phyloP scores from a whole-genome alignment of 2,888 invertebrate genomes.

The Neuroscelio doddi region DNA sequence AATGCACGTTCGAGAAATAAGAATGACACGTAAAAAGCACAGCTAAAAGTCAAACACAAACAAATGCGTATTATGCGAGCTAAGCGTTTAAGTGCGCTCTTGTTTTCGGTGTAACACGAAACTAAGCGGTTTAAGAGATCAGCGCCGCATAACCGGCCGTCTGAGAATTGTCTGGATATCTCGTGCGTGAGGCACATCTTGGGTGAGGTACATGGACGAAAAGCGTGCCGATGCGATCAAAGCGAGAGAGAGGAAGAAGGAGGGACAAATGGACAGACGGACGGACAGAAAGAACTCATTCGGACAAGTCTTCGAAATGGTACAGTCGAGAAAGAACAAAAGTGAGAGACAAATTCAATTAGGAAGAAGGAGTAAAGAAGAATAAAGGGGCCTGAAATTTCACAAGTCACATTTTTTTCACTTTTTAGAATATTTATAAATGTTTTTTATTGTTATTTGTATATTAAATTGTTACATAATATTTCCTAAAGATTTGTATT shows the following conservation, averaged over 20 bases:
- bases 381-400: too few species aligned
- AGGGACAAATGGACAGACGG: slow-evolving; percentile 29
- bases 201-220: slow-evolving; percentile 16
- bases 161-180: slow-evolving; percentile 65
- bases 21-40: slow-evolving; percentile 28
- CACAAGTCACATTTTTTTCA: too few species aligned
- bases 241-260: slow-evolving; percentile 34
- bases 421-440: too few species aligned
- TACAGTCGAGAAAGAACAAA: slow-evolving; percentile 18
- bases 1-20: too few species aligned
- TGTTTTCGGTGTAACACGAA: slow-evolving; percentile 72
- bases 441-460: too few species aligned
- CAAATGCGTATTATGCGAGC: slow-evolving; percentile 66
- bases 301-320: slow-evolving; percentile 33
- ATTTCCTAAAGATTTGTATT: too few species aligned
- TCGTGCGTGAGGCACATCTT: slow-evolving; percentile 54
- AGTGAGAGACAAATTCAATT: slow-evolving; percentile 4
- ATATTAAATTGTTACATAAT: too few species aligned
- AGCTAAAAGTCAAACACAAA: slow-evolving; percentile 59
- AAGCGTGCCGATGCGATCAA: slow-evolving; percentile 25
- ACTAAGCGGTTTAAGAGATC: slow-evolving; percentile 72
- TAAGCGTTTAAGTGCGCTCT: slow-evolving; percentile 69
- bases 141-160: slow-evolving; percentile 65
- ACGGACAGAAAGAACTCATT: slow-evolving; percentile 19
- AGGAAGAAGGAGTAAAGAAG: too few species aligned